These are phyloP conservation scores for Xerus rutilus DNA, from an alignment of 2,797 vertebrate species.

Conservation along the genomic window DNA sequence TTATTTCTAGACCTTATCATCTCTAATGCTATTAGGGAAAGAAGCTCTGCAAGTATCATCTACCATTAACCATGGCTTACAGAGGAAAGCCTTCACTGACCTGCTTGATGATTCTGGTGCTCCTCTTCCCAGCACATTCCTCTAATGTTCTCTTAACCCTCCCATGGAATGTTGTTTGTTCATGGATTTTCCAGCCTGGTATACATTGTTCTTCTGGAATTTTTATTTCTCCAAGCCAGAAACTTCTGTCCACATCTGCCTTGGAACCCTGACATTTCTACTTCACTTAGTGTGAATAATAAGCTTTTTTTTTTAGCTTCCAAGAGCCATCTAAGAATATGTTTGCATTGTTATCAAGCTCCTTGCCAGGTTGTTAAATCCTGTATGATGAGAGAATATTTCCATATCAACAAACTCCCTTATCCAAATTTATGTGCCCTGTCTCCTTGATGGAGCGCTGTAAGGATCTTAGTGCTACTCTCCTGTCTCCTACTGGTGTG, in stretches of 20 bases:
- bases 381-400: neutral
- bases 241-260: neutral
- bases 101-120: neutral
- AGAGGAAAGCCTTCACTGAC: neutral
- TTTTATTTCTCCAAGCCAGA: neutral
- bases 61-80: neutral
- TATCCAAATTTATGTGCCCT: neutral
- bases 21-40: neutral
- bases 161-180: neutral
- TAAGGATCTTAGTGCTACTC: neutral
- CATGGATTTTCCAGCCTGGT: neutral
- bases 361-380: neutral
- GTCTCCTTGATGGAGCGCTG: neutral
- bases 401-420: neutral
- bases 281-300: neutral
- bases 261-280: neutral
- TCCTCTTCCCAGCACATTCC: neutral
- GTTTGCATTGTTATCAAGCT: neutral
- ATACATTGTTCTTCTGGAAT: neutral
- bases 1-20: neutral
- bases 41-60: neutral
- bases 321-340: neutral
- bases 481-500: neutral
- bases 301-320: neutral
- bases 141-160: neutral